These are phyloP conservation scores for Eupsilia transversa DNA, from an alignment of 2,888 invertebrate genomes.

Conservation along the genomic window DNA sequence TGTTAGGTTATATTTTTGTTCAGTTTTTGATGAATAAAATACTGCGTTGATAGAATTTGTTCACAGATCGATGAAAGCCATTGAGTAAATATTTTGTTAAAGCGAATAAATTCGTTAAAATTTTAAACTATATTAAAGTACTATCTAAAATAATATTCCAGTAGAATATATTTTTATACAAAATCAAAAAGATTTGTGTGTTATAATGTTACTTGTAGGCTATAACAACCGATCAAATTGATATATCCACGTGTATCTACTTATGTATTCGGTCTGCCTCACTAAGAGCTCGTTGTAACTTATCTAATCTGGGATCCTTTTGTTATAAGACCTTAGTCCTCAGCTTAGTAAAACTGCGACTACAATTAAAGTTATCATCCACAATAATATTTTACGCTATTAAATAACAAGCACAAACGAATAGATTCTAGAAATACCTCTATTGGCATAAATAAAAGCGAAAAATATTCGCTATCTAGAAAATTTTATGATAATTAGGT, in stretches of 20 bases:
- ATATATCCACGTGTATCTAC: not conserved
- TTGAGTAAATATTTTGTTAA: slow-evolving; percentile 40
- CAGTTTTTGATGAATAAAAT: slow-evolving; percentile 66
- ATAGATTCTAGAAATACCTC: not conserved
- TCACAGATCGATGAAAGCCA: slow-evolving; percentile 43
- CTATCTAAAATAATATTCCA: no score
- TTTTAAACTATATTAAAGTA: not conserved
- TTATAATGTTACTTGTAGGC: not conserved
- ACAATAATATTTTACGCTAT: slow-evolving; percentile 8
- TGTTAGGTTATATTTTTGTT: slow-evolving; percentile 69
- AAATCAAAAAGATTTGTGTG: not conserved
- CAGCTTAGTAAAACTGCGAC: slow-evolving; percentile 14
- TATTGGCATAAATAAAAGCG: not conserved
- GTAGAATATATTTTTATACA: not conserved
- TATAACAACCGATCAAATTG: not conserved
- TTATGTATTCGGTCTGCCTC: not conserved
- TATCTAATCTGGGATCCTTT: slow-evolving; percentile 36
- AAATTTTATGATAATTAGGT: not conserved
- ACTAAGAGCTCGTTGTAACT: slow-evolving; percentile 21
- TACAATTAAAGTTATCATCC: slow-evolving; percentile 1
- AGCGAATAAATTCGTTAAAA: not conserved
- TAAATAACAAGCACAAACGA: not conserved
- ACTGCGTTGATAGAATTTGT: slow-evolving; percentile 51
- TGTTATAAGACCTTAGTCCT: slow-evolving; percentile 23
- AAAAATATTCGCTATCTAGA: not conserved